These are phyloP conservation scores for Macaria liturata DNA, from an alignment of 2,888 invertebrate species.

Conservation along the genomic window DNA sequence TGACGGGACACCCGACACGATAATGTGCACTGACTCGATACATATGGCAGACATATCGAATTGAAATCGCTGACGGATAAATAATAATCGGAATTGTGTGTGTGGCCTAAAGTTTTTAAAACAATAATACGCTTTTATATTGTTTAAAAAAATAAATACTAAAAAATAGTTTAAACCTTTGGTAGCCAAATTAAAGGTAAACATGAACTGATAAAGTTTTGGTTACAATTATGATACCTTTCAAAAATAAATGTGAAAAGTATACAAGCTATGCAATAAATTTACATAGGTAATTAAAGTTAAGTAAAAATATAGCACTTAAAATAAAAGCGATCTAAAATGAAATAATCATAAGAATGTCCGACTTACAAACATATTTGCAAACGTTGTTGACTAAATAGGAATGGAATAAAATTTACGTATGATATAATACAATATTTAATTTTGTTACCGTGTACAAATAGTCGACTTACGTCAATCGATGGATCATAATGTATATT, in stretches of 20 bases:
- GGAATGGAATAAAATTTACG: constrained; percentile 38
- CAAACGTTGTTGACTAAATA: constrained; percentile 12
- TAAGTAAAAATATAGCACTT: background rate
- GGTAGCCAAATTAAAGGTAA: no score
- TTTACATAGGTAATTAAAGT: background rate
- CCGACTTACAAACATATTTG: constrained; percentile 1
- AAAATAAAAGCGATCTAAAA: constrained; percentile 5
- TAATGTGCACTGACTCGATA: constrained; percentile 78
- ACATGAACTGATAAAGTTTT: no score
- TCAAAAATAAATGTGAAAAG: background rate
- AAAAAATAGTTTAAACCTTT: no score
- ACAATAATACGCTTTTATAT: no score
- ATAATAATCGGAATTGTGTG: constrained; percentile 26
- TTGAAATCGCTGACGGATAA: constrained; percentile 48
- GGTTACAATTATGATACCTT: no score
- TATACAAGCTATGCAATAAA: background rate
- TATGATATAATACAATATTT: constrained; percentile 43
- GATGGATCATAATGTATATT: constrained; percentile 34
- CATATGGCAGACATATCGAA: constrained; percentile 71
- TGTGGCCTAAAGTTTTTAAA: constrained; percentile 24
- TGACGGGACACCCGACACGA: constrained; percentile 73
- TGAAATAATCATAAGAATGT: background rate
- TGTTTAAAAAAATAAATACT: no score
- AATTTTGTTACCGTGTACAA: constrained; percentile 30
- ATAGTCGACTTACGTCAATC: constrained; percentile 40